Percentiles rank a stretch among this genome's conserved stretches.
Conservation (phyloP, 30 jellyfish, hydroid and myxozoan species). For the Chironex yamaguchii region DNA sequence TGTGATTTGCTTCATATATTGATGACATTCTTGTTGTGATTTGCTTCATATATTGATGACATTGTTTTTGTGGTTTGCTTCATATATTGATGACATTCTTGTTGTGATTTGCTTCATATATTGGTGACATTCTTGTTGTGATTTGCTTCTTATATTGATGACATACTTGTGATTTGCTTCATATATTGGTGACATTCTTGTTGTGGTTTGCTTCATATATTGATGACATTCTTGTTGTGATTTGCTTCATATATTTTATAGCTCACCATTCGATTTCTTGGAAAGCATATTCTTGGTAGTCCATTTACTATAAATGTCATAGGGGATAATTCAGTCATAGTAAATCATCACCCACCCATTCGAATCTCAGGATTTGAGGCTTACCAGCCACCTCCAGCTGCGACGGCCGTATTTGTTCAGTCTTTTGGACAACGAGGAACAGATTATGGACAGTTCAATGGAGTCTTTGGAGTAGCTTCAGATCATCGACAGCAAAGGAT, state of each 20-base stretch:
- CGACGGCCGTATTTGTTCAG: slow-evolving; percentile 36
- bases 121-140: too few relatives aligned
- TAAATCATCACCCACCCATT: slow-evolving; percentile 66
- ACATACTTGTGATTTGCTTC: too few relatives aligned
- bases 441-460: slow-evolving; percentile 86
- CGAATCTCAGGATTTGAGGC: slow-evolving; percentile 29
- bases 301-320: slow-evolving; percentile 82
- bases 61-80: too few relatives aligned
- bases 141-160: too few relatives aligned
- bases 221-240: background rate
- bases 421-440: slow-evolving; percentile 89
- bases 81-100: too few relatives aligned
- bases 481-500: slow-evolving; percentile 80
- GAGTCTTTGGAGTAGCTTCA: slow-evolving; percentile 90
- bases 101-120: too few relatives aligned
- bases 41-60: too few relatives aligned
- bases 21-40: too few relatives aligned
- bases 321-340: slow-evolving; percentile 28
- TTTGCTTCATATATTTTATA: background rate
- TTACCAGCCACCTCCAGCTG: slow-evolving; percentile 35
- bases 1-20: too few relatives aligned
- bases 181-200: slow-evolving; percentile 58
- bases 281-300: slow-evolving; percentile 86
- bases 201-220: too few relatives aligned
- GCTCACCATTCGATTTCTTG: slow-evolving; percentile 82